Conservation (phyloP, 2,888 invertebrate species). For the Tenthredo notha region DNA sequence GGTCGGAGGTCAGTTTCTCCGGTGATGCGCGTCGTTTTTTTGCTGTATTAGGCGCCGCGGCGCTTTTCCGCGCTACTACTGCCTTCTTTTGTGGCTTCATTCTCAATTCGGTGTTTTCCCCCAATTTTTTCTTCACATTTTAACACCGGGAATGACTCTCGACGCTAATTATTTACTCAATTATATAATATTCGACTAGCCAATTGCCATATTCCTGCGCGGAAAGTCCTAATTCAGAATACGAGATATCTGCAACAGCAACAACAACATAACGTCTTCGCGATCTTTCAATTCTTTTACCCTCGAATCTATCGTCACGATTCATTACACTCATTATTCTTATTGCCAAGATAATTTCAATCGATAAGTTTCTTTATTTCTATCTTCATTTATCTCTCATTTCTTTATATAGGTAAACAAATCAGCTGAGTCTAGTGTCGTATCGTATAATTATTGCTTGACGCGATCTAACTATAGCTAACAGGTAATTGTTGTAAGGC, state of each 20-base stretch:
- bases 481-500: conserved; percentile 23
- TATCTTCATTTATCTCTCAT: not conserved
- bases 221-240: conserved; percentile 4
- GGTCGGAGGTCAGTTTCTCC: conserved; percentile 70
- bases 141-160: conserved; percentile 22
- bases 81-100: conserved; percentile 78
- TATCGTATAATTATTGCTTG: conserved; percentile 17
- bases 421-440: conserved; percentile 23
- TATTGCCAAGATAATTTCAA: not conserved
- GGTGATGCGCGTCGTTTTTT: conserved; percentile 73
- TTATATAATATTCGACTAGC: conserved; percentile 64
- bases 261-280: conserved; percentile 23
- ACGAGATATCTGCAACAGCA: conserved; percentile 40
- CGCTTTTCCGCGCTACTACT: conserved; percentile 74
- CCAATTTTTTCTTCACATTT: conserved; percentile 50
- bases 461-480: not conserved
- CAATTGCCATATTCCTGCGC: conserved; percentile 66
- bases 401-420: not conserved
- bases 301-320: not conserved
- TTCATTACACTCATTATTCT: not conserved
- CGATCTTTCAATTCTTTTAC: conserved; percentile 2
- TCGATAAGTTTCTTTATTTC: not conserved
- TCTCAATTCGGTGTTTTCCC: conserved; percentile 55
- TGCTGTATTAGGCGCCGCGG: conserved; percentile 73
- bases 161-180: conserved; percentile 40